Conservation (phyloP, 2,888 invertebrate genomes). For the Eilema sororculum region DNA sequence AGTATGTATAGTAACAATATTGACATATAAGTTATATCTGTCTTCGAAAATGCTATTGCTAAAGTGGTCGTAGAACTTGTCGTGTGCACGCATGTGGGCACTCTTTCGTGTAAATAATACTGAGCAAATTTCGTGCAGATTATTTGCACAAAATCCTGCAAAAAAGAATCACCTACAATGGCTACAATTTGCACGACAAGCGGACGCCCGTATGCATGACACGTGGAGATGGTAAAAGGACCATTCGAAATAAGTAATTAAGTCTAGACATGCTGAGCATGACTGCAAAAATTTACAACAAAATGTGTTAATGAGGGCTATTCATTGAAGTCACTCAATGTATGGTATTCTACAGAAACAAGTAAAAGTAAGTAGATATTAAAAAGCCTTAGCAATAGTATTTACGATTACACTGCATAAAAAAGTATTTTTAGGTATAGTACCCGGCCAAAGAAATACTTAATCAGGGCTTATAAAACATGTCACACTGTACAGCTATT, state of each 20-base stretch:
- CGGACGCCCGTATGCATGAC: too few species aligned
- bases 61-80: not conserved
- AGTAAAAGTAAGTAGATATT: not conserved
- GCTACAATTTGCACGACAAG: too few species aligned
- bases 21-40: constrained; percentile 10
- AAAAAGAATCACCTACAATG: too few species aligned
- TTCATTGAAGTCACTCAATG: not conserved
- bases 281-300: too few species aligned
- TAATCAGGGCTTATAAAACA: too few species aligned
- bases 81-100: too few species aligned
- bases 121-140: too few species aligned
- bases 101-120: too few species aligned
- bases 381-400: not conserved
- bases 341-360: not conserved
- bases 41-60: constrained; percentile 16
- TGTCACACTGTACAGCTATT: not conserved
- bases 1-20: not conserved
- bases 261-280: too few species aligned
- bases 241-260: not conserved
- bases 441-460: not conserved
- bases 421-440: not conserved
- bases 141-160: too few species aligned
- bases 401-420: not conserved
- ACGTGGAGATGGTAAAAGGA: too few species aligned
- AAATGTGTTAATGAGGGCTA: not conserved